phyloP scores from a whole-genome alignment of 2,797 vertebrate species.

The Hippopotamyrus pictus region DNA sequence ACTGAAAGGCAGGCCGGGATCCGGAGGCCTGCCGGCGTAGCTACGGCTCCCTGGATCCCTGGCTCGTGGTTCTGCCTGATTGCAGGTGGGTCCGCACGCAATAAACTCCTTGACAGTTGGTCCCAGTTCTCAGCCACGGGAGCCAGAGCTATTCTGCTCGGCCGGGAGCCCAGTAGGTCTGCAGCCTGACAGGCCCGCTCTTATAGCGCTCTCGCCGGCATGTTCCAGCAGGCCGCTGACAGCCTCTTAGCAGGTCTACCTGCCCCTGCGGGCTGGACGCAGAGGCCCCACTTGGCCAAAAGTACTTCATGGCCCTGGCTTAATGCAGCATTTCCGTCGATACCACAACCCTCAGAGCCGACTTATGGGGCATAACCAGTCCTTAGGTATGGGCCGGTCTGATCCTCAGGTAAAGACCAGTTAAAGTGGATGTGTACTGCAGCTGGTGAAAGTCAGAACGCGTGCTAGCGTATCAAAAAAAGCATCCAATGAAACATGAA shows the following conservation, averaged over 20 bases:
- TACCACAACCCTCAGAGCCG: conserved; percentile 39
- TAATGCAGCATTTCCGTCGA: conserved; percentile 46
- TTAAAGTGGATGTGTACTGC: not conserved
- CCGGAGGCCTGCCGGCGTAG: not conserved
- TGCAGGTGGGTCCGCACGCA: conserved; percentile 19
- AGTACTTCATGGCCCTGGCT: conserved; percentile 41
- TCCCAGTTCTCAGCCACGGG: conserved; percentile 26
- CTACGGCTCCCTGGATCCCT: conserved; percentile 40
- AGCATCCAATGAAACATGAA: not conserved
- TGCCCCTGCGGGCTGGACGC: conserved; percentile 24
- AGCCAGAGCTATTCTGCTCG: not conserved
- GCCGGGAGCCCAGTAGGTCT: conserved; percentile 15
- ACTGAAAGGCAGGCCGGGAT: not conserved
- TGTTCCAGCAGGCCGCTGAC: not conserved
- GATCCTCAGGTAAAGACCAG: not conserved
- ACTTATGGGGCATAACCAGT: conserved; percentile 21
- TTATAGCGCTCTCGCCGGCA: not conserved
- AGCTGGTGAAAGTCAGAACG: not conserved
- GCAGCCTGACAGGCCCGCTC: conserved; percentile 37
- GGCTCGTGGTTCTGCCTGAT: conserved; percentile 18
- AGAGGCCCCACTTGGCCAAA: conserved; percentile 40
- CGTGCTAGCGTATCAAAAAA: not conserved
- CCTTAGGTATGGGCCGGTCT: not conserved
- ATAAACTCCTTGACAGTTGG: conserved; percentile 26
- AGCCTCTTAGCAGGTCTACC: conserved; percentile 28